Percentiles rank a stretch among this genome's conserved stretches.
Evolutionary conservation across 2,888 invertebrate species (phyloP).

Genomic region (Camptogramma bilineatum): DNA sequence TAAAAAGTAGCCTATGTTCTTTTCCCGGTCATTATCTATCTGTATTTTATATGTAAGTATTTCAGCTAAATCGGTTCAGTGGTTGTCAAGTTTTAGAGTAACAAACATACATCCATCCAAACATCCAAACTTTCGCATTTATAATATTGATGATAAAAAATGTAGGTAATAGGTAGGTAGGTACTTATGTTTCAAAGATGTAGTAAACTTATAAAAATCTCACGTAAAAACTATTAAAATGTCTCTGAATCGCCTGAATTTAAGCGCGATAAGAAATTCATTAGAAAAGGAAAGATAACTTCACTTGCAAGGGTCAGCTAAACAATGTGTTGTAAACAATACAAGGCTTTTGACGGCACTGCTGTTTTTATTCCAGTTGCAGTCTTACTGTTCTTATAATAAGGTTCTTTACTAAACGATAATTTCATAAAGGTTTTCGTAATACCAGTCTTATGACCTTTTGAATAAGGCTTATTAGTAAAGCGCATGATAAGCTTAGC

Average conservation of each 20-base stretch:
- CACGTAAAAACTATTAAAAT: background rate
- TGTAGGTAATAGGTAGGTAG: no score
- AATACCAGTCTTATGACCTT: background rate
- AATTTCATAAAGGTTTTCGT: background rate
- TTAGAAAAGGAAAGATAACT: conserved; percentile 54
- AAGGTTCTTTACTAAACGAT: background rate
- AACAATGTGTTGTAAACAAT: conserved; percentile 44
- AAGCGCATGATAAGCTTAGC: background rate
- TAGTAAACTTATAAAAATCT: background rate
- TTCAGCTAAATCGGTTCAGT: no score
- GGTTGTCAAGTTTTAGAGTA: no score
- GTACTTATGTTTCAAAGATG: no score
- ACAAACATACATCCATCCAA: no score
- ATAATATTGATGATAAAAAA: no score
- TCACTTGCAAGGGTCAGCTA: conserved; percentile 49
- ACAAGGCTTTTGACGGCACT: conserved; percentile 22
- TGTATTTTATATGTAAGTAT: no score
- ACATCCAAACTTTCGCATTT: no score
- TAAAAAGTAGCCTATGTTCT: no score
- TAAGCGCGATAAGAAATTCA: conserved; percentile 48
- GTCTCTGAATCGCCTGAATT: conserved; percentile 20
- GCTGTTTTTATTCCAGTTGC: conserved; percentile 5
- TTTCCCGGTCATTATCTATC: no score
- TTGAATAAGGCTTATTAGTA: background rate
- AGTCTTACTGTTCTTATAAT: background rate